Base-by-base conservation (phyloP, 2,113 vertebrate species). In the Heterotilapia buettikoferi region DNA sequence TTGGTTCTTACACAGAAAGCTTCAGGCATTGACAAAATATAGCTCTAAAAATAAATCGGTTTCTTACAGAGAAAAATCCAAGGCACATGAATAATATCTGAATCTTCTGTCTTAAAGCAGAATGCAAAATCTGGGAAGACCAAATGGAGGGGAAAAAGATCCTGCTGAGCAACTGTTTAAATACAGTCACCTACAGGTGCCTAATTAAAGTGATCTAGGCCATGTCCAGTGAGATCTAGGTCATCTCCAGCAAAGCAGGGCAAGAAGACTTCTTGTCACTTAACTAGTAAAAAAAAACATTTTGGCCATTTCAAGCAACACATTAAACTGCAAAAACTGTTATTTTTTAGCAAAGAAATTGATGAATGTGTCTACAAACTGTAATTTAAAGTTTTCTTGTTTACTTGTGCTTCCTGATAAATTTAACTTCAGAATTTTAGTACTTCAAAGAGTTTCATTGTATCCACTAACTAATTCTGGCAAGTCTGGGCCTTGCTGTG, bases 181-280 rank as follows among this genome's bases (percentile, higher is more conserved):
- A 78, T 47, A 78, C 40, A 50, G 73, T 78, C 73, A 78, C 24
- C 45, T 78, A 50, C 73, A 78, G 73, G 73, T 78, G 26, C 45
- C 73, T 50, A 78, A 78, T 78, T 78, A 78, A 78, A 78, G 59
- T 61, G 89, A 92, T 84, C 21, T 85, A 85, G 91, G 85, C 73
- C 71, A 63, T 79, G 76, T 85, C 29, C 29, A 88, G 45, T 84
- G 47, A 85, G 83, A 92, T 92, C 33, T 85, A 86, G 86, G 92
- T 90, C 82, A 84, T 81, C 59, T 80, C 18, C 38, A 83, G 63
- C 13, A 36, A 84, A 57, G 71, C 33, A 33, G 73, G 43, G 26
- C 45, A 31, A n/a, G 40, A 83, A 63, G 10, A 31, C 45, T n/a
- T 76, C 61, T 33, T 36, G 40, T 88, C 66, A 56, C 52, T 84